Evolutionary conservation across 2,797 vertebrate genomes (phyloP).

Genomic region (Epinephelus awoara): DNA sequence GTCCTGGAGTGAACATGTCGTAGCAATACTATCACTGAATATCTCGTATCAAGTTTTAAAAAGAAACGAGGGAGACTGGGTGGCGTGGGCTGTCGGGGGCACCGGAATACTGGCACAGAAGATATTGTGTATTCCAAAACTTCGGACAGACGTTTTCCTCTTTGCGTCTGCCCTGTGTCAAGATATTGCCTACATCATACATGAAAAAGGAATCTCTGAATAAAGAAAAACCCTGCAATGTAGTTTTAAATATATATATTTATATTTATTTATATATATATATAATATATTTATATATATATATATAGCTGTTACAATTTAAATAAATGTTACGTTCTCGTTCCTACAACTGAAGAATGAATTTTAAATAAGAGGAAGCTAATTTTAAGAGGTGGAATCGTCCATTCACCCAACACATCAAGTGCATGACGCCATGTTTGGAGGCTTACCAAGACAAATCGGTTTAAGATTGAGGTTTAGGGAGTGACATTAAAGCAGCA

Average conservation of each 20-base stretch:
- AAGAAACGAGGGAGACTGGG: conserved; percentile 71
- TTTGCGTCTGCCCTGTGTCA: conserved; percentile 84
- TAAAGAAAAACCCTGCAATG: conserved; percentile 87
- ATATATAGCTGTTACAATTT: conserved; percentile 82
- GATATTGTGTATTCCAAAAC: conserved; percentile 77
- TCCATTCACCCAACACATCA: conserved; percentile 76
- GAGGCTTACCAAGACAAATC: conserved; percentile 73
- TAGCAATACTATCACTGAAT: conserved; percentile 91
- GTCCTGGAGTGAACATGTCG: conserved; percentile 93
- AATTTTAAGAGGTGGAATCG: conserved; percentile 74
- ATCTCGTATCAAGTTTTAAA: conserved; percentile 88
- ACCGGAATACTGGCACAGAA: conserved; percentile 92
- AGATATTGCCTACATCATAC: conserved; percentile 86
- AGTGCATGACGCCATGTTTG: conserved; percentile 82
- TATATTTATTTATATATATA: conserved; percentile 76
- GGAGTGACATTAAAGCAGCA: conserved; percentile 81
- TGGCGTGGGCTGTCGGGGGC: conserved; percentile 71
- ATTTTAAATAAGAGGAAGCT: conserved; percentile 85
- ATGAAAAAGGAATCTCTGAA: conserved; percentile 82
- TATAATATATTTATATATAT: conserved; percentile 22
- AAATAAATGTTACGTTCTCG: conserved; percentile 82
- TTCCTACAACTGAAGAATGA: conserved; percentile 83
- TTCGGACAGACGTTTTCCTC: conserved; percentile 79
- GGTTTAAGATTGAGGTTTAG: conserved; percentile 75
- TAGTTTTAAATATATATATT: conserved; percentile 85